Evolutionary conservation across 2,113 vertebrate species (phyloP).

Genomic region (Pterocles gutturalis): DNA sequence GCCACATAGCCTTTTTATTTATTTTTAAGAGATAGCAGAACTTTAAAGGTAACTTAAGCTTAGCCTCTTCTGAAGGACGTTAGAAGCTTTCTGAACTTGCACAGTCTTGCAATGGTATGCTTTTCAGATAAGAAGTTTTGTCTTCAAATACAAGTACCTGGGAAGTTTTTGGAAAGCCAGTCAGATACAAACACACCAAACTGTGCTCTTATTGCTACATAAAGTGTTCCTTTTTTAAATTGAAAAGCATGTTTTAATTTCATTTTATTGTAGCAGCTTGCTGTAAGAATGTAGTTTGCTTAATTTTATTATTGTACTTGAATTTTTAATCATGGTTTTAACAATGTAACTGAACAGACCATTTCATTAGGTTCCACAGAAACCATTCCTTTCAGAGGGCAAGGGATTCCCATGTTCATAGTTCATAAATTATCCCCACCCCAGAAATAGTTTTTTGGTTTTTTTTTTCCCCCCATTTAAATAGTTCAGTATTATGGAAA

Average conservation of each 20-base stretch:
- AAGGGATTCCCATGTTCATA: slow-evolving; percentile 68
- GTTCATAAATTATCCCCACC: background rate
- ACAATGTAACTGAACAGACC: slow-evolving; percentile 74
- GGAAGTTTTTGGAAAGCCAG: slow-evolving; percentile 75
- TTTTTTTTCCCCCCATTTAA: slow-evolving; percentile 52
- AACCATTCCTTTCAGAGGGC: slow-evolving; percentile 79
- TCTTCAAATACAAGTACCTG: slow-evolving; percentile 59
- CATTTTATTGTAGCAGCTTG: slow-evolving; percentile 80
- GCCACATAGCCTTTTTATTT: slow-evolving; percentile 66
- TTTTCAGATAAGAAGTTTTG: slow-evolving; percentile 60
- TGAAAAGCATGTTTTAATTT: slow-evolving; percentile 79
- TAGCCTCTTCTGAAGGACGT: slow-evolving; percentile 66
- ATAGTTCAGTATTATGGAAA: slow-evolving; percentile 83
- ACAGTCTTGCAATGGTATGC: slow-evolving; percentile 59
- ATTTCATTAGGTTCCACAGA: slow-evolving; percentile 75
- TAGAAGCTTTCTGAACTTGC: slow-evolving; percentile 69
- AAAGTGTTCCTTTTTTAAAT: slow-evolving; percentile 88
- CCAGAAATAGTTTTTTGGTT: slow-evolving; percentile 50
- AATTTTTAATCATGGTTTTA: slow-evolving; percentile 87
- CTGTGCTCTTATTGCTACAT: slow-evolving; percentile 90
- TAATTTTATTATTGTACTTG: slow-evolving; percentile 82
- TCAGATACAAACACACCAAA: slow-evolving; percentile 84
- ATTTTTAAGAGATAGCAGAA: slow-evolving; percentile 66
- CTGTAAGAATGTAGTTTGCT: slow-evolving; percentile 79
- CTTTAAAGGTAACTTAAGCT: slow-evolving; percentile 62